Conservation (phyloP, 2,888 invertebrate genomes). For the Pollenia labialis region DNA sequence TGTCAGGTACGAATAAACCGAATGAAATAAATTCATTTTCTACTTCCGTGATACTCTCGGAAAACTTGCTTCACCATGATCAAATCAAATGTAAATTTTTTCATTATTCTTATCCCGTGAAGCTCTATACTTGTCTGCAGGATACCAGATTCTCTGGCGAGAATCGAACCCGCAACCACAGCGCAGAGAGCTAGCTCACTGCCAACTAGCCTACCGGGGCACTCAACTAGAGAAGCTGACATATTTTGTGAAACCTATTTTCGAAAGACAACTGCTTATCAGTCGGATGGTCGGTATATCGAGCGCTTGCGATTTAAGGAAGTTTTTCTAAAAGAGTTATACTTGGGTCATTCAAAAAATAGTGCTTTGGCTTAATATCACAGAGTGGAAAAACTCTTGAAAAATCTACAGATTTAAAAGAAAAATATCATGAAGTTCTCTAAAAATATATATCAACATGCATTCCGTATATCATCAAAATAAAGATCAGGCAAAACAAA, state of each 20-base stretch:
- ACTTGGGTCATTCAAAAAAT: background rate
- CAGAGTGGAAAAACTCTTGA: constrained; percentile 17
- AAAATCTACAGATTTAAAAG: constrained; percentile 14
- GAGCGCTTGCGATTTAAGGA: background rate
- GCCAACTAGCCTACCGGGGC: background rate
- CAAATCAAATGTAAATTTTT: too few species aligned
- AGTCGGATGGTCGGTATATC: background rate
- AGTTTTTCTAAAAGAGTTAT: background rate
- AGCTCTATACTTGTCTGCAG: too few species aligned
- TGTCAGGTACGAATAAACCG: background rate
- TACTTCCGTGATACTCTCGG: background rate
- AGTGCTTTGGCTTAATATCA: constrained; percentile 7
- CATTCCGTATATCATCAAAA: background rate
- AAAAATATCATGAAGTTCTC: background rate
- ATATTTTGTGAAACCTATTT: constrained; percentile 16
- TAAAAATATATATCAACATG: constrained; percentile 46
- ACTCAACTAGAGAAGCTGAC: background rate
- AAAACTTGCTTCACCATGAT: background rate
- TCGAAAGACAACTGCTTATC: background rate
- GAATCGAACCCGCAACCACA: too few species aligned
- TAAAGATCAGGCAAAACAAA: too few species aligned
- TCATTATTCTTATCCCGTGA: too few species aligned
- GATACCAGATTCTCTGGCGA: too few species aligned
- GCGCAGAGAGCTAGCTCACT: too few species aligned
- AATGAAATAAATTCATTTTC: background rate